Evolutionary conservation across 2,888 invertebrate species (phyloP), one percentile per base, ranked within the genome.

Genomic region (Julus scanicus): DNA sequence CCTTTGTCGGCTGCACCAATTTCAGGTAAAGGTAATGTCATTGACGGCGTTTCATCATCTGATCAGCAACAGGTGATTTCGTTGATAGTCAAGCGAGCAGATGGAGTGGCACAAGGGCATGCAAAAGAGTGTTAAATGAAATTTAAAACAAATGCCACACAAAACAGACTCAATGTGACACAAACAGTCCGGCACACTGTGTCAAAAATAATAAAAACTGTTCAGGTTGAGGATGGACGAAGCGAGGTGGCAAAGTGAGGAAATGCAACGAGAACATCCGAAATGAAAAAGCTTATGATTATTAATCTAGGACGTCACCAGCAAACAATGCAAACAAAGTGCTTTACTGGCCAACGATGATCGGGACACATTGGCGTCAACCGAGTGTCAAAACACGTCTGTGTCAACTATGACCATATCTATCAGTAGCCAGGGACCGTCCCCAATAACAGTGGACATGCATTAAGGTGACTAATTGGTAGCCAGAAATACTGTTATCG

Each of bases 1-100:
- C 49, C 85, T 85, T 85, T 85, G 85, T 85, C 85, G 85, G 85
- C 80, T 85, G 85, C 49, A 85, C 85, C 85, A 48, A 49, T 48
- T 85, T 84, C 20, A 39, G 84, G 84, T 84, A 85, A 85, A 85
- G 48, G 85, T 85, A 85, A 85, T 44, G 44, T 85, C 85, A 85
- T 44, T 85, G 49, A 85, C 44, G 49, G 37, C 37, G 80, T 80
- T 80, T 80, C 80, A 80, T 80, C 80, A 80, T 80, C 80, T 80
- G 80, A 80, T 80, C 80, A 37, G 80, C 80, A 80, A 80, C 80
- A 80, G 80, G 80, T 80, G 80, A 80, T 29, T 29, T 71, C 63
- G 63, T 5, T 17, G n/a, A 17, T 17, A 17, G 57, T 44, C 44
- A 44, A 71, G 9, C 20, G 5, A 20, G 63, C 63, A 71, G 63